These are phyloP conservation scores for Chascanopsetta lugubris DNA, from an alignment of 2,113 vertebrate genomes.

Conservation along the genomic window DNA sequence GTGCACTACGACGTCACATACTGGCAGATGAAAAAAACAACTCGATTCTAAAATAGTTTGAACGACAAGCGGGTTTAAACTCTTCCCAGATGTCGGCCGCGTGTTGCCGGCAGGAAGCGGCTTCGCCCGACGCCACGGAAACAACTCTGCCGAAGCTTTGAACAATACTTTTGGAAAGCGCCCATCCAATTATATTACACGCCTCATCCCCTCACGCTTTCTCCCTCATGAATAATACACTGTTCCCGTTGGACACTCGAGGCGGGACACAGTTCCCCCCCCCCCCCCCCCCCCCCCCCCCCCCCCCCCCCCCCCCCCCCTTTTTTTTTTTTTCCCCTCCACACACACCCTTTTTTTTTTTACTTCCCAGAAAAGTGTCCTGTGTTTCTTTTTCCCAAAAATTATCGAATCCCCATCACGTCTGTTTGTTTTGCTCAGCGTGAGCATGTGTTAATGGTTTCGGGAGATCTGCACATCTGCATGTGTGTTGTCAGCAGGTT, in stretches of 20 bases:
- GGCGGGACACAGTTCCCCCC: constrained; percentile 17
- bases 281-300: too few relatives aligned
- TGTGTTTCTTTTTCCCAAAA: constrained; percentile 19
- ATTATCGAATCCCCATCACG: constrained; percentile 3
- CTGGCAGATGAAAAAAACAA: constrained; percentile 15
- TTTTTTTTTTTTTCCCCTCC: too few relatives aligned
- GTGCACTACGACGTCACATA: constrained; percentile 3
- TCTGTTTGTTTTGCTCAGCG: not conserved
- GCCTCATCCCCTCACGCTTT: constrained; percentile 20
- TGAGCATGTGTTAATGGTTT: constrained; percentile 9
- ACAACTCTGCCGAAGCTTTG: not conserved
- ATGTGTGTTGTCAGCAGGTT: not conserved
- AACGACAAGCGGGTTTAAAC: constrained; percentile 30
- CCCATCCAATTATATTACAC: not conserved
- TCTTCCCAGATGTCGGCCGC: constrained; percentile 59
- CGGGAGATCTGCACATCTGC: not conserved
- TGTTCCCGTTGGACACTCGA: constrained; percentile 34
- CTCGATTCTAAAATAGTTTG: constrained; percentile 19
- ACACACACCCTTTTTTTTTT: constrained; percentile 7
- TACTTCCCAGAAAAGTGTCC: constrained; percentile 56
- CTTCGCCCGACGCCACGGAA: not conserved
- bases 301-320: too few relatives aligned
- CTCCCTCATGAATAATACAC: constrained; percentile 46
- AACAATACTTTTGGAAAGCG: constrained; percentile 1
- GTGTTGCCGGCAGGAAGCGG: not conserved